A percentile compares a stretch with the other conserved stretches of the same genome.
Evolutionary conservation across 2,113 vertebrate genomes (phyloP).

Genomic region (Myotis davidii): DNA sequence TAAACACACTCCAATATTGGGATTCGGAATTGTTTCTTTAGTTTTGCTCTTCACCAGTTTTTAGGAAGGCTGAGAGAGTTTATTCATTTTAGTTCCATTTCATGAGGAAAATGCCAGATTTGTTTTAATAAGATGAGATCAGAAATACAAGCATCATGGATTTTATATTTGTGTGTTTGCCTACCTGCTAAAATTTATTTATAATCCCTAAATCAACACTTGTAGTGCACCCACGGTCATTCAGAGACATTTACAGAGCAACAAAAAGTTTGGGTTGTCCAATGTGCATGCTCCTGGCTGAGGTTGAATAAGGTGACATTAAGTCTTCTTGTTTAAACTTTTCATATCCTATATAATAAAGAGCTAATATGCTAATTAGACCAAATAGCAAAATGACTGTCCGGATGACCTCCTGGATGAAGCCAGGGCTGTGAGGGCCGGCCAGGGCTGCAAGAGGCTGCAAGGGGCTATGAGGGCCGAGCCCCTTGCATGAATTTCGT

Average conservation of each 20-base stretch:
- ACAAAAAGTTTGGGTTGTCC: not conserved
- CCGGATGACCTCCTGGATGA: rapidly evolving
- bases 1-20: not conserved
- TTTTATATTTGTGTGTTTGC: not conserved
- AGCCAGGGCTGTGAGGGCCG: too few relatives aligned
- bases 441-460: too few relatives aligned
- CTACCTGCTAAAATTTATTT: not conserved
- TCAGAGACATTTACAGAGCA: not conserved
- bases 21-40: not conserved
- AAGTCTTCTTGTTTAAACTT: not conserved
- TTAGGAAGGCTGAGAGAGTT: not conserved
- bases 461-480: too few relatives aligned
- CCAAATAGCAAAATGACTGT: too few relatives aligned
- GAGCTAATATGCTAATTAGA: too few relatives aligned
- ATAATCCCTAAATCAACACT: not conserved
- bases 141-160: not conserved
- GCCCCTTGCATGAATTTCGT: too few relatives aligned
- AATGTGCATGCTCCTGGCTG: rapidly evolving
- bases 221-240: not conserved
- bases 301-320: not conserved
- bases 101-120: not conserved
- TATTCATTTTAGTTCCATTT: conserved; percentile 19
- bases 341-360: too few relatives aligned
- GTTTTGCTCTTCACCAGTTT: not conserved
- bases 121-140: conserved; percentile 2